Evolutionary conservation across 2,113 vertebrate species (phyloP).

Genomic region (Rhinoptilus africanus): DNA sequence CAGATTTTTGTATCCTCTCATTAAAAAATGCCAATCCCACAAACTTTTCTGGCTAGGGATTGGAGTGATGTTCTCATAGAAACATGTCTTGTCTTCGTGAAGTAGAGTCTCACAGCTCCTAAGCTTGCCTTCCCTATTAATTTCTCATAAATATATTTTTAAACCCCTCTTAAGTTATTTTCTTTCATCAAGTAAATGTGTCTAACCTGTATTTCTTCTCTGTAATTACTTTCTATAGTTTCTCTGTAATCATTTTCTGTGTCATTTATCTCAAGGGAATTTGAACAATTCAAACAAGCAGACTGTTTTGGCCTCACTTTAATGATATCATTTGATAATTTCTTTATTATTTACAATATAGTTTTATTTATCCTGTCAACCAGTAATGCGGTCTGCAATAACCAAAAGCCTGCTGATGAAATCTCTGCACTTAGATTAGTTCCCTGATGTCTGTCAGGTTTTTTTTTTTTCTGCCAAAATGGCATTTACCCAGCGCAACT

Average conservation of each 20-base stretch:
- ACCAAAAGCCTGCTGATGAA: neutral
- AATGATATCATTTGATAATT: neutral
- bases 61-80: neutral
- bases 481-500: neutral
- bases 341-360: neutral
- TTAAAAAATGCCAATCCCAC: neutral
- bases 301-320: neutral
- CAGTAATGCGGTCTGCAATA: neutral
- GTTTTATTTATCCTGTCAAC: neutral
- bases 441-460: neutral
- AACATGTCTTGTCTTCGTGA: neutral
- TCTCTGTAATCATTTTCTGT: neutral
- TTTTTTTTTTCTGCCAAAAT: neutral
- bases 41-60: neutral
- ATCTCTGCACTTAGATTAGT: neutral
- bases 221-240: neutral
- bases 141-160: neutral
- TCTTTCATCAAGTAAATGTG: neutral
- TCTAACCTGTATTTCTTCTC: neutral
- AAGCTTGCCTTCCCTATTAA: neutral
- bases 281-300: neutral
- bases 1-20: neutral
- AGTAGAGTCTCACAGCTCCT: neutral
- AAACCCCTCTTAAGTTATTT: neutral
- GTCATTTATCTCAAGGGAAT: neutral